phyloP scores from a whole-genome alignment of 1,140 invertebrate species.

The Campoletis sonorensis region DNA sequence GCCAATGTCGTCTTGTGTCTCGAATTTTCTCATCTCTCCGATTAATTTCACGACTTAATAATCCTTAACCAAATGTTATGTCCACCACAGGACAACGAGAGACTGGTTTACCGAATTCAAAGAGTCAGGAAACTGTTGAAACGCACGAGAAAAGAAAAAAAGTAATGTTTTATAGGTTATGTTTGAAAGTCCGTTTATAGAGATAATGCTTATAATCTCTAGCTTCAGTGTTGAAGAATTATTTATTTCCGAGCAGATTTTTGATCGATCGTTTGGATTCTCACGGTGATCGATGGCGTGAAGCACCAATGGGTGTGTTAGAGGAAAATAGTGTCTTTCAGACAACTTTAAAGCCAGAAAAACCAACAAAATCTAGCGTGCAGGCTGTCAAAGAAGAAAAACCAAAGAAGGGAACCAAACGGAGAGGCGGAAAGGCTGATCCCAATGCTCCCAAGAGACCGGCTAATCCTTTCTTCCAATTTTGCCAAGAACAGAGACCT shows the following conservation, averaged over 20 bases:
- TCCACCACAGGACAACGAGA: slow-evolving; percentile 73
- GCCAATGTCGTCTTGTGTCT: slow-evolving; percentile 1
- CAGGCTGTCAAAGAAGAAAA: slow-evolving; percentile 70
- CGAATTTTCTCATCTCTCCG: no score
- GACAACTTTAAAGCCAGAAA: slow-evolving; percentile 67
- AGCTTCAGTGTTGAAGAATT: background rate
- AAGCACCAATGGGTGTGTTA: slow-evolving; percentile 73
- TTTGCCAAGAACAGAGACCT: slow-evolving; percentile 86
- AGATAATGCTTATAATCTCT: slow-evolving; percentile 21
- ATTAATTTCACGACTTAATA: background rate
- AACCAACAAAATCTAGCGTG: slow-evolving; percentile 62
- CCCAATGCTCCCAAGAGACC: slow-evolving; percentile 88
- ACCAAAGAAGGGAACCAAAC: slow-evolving; percentile 73
- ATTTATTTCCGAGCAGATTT: slow-evolving; percentile 63
- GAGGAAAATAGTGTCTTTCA: slow-evolving; percentile 74
- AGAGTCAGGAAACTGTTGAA: slow-evolving; percentile 72
- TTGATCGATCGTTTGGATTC: slow-evolving; percentile 74
- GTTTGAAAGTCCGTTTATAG: slow-evolving; percentile 43
- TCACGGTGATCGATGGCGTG: slow-evolving; percentile 75
- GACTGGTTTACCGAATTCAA: slow-evolving; percentile 75
- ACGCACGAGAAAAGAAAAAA: slow-evolving; percentile 74
- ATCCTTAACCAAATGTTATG: slow-evolving; percentile 22
- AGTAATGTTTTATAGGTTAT: slow-evolving; percentile 71
- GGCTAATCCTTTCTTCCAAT: slow-evolving; percentile 88
- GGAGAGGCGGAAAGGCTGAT: slow-evolving; percentile 78